Base-by-base conservation (phyloP, 2,113 vertebrate genomes). In the Upupa epops region DNA sequence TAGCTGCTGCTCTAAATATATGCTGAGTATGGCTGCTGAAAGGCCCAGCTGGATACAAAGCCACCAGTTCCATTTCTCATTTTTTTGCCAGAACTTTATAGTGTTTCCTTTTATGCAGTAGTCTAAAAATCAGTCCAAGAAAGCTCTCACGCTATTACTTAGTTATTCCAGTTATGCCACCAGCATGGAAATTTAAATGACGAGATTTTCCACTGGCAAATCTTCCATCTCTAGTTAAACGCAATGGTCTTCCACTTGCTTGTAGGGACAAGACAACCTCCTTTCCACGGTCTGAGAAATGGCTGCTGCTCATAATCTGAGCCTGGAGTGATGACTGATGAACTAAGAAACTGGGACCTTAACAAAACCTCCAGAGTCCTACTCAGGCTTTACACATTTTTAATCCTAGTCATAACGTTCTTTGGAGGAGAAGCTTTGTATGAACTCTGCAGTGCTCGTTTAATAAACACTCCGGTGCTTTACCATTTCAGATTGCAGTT, bases 121-220 rank as follows among this genome's bases (percentile, higher is more conserved):
- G 90, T 87, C 81, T 69, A 71, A 87, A 85, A 86, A 59, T 32
- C 68, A 66, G 88, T 94, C 93, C 95, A 96, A 95, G 92, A 74
- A 93, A 93, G 77, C 48, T 54, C 52, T 81, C 65, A 88, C n/a
- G 3, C 59, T 3, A 74, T 92, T 90, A 93, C 95, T 92, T 92
- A 87, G 45, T 85, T 91, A 96, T 96, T 96, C 95, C 92, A 91
- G 66, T 89, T 94, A 74, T 94, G 96, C 88, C 83, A 93, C 90
- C 88, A 90, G 10, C 84, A 76, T 76, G 86, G 92, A 95, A 96
- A 96, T 51, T 84, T 87, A 32, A 89, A 78, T 76, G 42, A 69
- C 72, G 51, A 11, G 76, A 74, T 87, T 94, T 96, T 94, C 86
- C 86, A 83, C 86, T 85, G 88, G 78, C 83, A 80, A 65, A 66